Conservation (phyloP, 2,797 vertebrate species). For the Diglossa cyanea region DNA sequence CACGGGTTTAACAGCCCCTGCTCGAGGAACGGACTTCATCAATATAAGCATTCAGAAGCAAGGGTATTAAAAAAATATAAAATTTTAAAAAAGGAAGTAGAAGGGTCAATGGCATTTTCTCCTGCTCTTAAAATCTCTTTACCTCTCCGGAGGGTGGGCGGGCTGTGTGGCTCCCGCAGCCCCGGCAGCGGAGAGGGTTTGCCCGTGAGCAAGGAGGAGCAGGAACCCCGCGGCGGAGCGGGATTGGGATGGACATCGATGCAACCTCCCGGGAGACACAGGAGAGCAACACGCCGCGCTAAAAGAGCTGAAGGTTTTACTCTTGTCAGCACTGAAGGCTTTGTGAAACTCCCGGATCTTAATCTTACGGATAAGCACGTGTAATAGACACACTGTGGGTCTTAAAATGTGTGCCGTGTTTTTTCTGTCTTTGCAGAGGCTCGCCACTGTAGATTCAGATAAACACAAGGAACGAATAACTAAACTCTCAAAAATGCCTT, state of each 20-base stretch:
- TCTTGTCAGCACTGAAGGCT: not conserved
- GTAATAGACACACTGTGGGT: not conserved
- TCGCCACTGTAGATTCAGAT: not conserved
- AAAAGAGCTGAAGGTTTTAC: not conserved
- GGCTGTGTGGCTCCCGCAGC: rapidly evolving
- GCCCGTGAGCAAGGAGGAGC: not conserved
- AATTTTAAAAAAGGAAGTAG: not conserved
- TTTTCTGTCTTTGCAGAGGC: not conserved
- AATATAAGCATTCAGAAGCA: not conserved
- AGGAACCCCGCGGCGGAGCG: rapidly evolving
- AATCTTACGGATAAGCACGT: not conserved
- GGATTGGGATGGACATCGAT: not conserved
- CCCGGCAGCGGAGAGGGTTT: not conserved
- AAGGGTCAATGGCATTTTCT: not conserved
- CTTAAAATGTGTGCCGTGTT: not conserved
- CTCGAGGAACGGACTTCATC: not conserved
- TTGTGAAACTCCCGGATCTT: not conserved
- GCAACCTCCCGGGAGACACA: not conserved
- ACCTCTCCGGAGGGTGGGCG: not conserved
- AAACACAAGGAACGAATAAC: not conserved
- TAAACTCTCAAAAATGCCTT: not conserved
- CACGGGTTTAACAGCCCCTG: not conserved
- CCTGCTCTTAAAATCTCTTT: not conserved
- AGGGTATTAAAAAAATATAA: not conserved
- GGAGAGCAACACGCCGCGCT: rapidly evolving